Evolutionary conservation across 2,113 vertebrate species (phyloP).

Genomic region (Formicarius rufipectus): DNA sequence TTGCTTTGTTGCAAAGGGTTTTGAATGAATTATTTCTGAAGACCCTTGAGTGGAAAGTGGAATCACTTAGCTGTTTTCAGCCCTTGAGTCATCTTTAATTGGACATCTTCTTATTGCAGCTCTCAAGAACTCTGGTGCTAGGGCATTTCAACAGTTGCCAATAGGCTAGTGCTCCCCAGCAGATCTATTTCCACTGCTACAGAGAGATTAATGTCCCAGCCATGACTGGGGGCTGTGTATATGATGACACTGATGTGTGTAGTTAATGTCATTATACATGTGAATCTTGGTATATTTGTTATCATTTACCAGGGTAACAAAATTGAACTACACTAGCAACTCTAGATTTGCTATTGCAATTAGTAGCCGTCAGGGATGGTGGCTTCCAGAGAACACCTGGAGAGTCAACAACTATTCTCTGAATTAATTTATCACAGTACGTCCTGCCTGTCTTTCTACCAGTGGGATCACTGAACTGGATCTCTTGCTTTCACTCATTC

Average conservation of each 20-base stretch:
- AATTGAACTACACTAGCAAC: not conserved
- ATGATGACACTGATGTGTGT: not conserved
- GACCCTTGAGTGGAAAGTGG: not conserved
- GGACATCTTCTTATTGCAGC: not conserved
- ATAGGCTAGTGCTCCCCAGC: not conserved
- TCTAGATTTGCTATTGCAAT: not conserved
- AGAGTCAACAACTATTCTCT: not conserved
- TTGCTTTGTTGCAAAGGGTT: not conserved
- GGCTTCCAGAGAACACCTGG: not conserved
- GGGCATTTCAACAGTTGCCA: not conserved
- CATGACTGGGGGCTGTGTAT: not conserved
- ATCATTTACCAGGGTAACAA: not conserved
- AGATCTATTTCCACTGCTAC: not conserved
- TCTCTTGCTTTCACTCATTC: not conserved
- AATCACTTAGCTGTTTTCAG: slow-evolving; percentile 16
- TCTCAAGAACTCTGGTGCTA: not conserved
- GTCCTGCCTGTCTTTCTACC: not conserved
- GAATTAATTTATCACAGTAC: not conserved
- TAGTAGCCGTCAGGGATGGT: not conserved
- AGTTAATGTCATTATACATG: not conserved
- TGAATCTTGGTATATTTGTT: not conserved
- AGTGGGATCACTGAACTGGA: not conserved
- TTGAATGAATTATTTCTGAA: not conserved
- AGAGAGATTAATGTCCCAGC: not conserved
- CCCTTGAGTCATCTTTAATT: slow-evolving; percentile 30